Conservation (phyloP, 1,140 invertebrate genomes). For the Listronotus bonariensis region DNA sequence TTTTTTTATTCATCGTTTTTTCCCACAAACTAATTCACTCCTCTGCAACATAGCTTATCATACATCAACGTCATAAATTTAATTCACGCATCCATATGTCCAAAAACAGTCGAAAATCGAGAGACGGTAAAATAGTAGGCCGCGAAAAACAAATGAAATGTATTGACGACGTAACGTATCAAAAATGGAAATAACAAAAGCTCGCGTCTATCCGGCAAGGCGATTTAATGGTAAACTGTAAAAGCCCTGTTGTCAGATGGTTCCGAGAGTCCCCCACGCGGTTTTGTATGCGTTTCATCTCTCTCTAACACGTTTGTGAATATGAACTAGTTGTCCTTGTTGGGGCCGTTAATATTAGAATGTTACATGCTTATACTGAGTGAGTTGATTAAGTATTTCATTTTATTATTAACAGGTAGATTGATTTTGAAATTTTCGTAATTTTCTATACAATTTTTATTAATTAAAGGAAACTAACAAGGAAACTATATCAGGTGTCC, state of each 20-base stretch:
- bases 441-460: no score
- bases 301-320: slow-evolving; percentile 1
- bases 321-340: neutral
- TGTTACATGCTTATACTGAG: slow-evolving; percentile 3
- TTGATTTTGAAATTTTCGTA: no score
- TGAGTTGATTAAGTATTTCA: neutral
- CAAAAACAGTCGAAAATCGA: no score
- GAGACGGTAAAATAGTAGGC: neutral
- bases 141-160: neutral
- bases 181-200: slow-evolving; percentile 15
- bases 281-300: slow-evolving; percentile 19
- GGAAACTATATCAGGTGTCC: no score
- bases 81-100: no score
- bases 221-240: slow-evolving; percentile 26
- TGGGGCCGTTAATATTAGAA: slow-evolving; percentile 8
- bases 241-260: slow-evolving; percentile 27
- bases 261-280: slow-evolving; percentile 20
- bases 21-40: no score
- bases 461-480: no score
- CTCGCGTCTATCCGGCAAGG: slow-evolving; percentile 20
- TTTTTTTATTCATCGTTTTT: no score
- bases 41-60: no score
- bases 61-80: no score
- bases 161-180: slow-evolving; percentile 17
- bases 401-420: no score